Conservation (phyloP, 2,113 vertebrate species). For the Tetraodon nigroviridis region DNA sequence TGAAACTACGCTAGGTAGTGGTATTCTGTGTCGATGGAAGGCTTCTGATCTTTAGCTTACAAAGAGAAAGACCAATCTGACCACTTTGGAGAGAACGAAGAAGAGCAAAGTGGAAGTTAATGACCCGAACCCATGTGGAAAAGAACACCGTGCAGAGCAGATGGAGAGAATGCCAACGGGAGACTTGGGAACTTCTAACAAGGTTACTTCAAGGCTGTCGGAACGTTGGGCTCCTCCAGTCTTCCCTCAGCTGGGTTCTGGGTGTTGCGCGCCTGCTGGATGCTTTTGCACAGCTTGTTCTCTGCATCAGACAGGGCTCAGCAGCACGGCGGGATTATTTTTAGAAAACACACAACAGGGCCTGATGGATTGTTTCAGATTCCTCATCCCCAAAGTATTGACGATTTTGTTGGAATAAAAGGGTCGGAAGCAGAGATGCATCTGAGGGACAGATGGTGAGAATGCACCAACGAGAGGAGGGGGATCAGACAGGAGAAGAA, state of each 20-base stretch:
- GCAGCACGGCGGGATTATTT: slow-evolving; percentile 28
- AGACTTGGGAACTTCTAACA: slow-evolving; percentile 39
- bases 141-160: slow-evolving; percentile 37
- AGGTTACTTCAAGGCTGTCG: slow-evolving; percentile 46
- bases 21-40: not conserved
- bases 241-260: slow-evolving; percentile 3
- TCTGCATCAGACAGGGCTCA: slow-evolving; percentile 8
- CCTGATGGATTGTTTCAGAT: slow-evolving; percentile 5
- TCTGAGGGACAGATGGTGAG: slow-evolving; percentile 54
- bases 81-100: not conserved
- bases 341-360: slow-evolving; percentile 25
- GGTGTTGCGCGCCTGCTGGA: not conserved
- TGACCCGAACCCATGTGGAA: slow-evolving; percentile 32
- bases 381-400: slow-evolving; percentile 18
- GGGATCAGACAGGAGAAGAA: slow-evolving; percentile 40
- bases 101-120: slow-evolving; percentile 9
- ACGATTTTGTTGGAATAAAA: slow-evolving; percentile 43
- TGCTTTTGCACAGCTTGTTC: not conserved
- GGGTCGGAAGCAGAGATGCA: slow-evolving; percentile 24
- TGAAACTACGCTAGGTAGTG: too few relatives aligned
- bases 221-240: slow-evolving; percentile 15
- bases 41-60: too few relatives aligned
- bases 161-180: slow-evolving; percentile 48
- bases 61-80: not conserved
- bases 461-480: slow-evolving; percentile 27